A percentile compares a stretch with the other conserved stretches of the same genome.
Evolutionary conservation across 2,888 invertebrate species (phyloP).

Genomic region (Ashinkailepas kermadecensis): DNA sequence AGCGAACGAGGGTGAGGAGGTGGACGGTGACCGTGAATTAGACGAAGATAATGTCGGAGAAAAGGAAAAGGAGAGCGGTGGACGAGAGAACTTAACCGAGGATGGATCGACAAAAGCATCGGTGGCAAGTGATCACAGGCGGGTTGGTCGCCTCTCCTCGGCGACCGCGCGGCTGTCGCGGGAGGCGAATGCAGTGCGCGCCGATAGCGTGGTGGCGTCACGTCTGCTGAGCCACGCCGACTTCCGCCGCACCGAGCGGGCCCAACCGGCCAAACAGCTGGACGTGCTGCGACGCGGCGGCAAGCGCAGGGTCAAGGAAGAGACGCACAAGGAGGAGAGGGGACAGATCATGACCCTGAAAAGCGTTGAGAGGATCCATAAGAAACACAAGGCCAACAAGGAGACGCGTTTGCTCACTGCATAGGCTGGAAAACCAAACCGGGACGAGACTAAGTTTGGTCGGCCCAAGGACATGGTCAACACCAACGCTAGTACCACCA

Average conservation of each 20-base stretch:
- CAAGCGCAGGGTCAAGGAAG: slow-evolving; percentile 40
- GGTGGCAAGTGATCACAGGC: neutral
- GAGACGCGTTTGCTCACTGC: slow-evolving; percentile 66
- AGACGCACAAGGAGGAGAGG: slow-evolving; percentile 40
- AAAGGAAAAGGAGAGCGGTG: slow-evolving; percentile 32
- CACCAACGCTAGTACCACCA: slow-evolving; percentile 84
- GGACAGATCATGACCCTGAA: slow-evolving; percentile 74
- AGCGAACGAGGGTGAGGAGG: slow-evolving; percentile 28
- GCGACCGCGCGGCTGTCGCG: slow-evolving; percentile 30
- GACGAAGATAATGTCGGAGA: slow-evolving; percentile 32
- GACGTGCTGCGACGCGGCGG: slow-evolving; percentile 40
- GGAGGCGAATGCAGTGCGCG: slow-evolving; percentile 50
- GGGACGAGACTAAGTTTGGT: slow-evolving; percentile 44
- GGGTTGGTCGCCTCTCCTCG: neutral
- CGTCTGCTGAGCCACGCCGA: slow-evolving; percentile 86
- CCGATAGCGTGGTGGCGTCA: slow-evolving; percentile 51
- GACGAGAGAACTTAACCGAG: slow-evolving; percentile 24
- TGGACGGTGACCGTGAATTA: slow-evolving; percentile 37
- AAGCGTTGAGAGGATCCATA: slow-evolving; percentile 89
- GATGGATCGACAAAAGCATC: slow-evolving; percentile 31
- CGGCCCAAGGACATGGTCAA: slow-evolving; percentile 64
- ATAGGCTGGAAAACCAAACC: slow-evolving; percentile 64
- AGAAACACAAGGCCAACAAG: slow-evolving; percentile 83
- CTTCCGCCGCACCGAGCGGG: slow-evolving; percentile 77
- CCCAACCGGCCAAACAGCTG: slow-evolving; percentile 69